Evolutionary conservation across 2,888 invertebrate genomes (phyloP).

Genomic region (Ferdinandea cuprea): DNA sequence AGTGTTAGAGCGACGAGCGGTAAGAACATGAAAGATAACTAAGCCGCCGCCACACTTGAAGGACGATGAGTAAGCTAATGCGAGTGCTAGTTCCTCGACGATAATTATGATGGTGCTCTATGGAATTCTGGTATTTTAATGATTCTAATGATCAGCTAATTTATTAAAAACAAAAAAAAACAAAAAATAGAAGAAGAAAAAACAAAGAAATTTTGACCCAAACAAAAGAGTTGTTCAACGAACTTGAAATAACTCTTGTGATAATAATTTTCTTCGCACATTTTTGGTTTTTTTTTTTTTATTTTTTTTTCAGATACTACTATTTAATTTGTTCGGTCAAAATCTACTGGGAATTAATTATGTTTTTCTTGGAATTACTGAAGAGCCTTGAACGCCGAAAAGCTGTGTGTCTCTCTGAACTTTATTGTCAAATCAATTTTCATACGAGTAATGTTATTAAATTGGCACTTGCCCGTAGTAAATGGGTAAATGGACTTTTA

Average conservation of each 20-base stretch:
- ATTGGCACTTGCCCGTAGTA: slow-evolving; percentile 25
- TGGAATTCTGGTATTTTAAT: too few relatives aligned
- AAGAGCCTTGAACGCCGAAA: slow-evolving; percentile 19
- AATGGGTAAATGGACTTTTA: neutral
- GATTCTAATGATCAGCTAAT: too few relatives aligned
- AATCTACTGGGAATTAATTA: slow-evolving; percentile 11
- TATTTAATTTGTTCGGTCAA: neutral
- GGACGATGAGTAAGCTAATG: slow-evolving; percentile 46
- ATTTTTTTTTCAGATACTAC: too few relatives aligned
- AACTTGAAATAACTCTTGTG: slow-evolving; percentile 7
- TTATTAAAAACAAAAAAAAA: too few relatives aligned
- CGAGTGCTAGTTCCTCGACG: slow-evolving; percentile 10
- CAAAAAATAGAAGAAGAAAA: too few relatives aligned
- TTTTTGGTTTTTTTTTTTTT: too few relatives aligned
- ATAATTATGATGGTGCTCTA: too few relatives aligned
- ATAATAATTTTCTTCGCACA: neutral
- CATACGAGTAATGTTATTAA: slow-evolving; percentile 21
- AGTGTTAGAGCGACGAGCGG: slow-evolving; percentile 26
- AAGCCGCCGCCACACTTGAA: slow-evolving; percentile 50
- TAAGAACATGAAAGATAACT: slow-evolving; percentile 42
- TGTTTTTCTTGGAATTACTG: slow-evolving; percentile 19
- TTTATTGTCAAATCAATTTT: slow-evolving; percentile 12
- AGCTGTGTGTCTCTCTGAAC: neutral
- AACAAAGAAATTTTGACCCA: neutral
- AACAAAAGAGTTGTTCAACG: slow-evolving; percentile 39